Conservation (phyloP, 2,888 invertebrate genomes). For the Peribatodes rhomboidaria region DNA sequence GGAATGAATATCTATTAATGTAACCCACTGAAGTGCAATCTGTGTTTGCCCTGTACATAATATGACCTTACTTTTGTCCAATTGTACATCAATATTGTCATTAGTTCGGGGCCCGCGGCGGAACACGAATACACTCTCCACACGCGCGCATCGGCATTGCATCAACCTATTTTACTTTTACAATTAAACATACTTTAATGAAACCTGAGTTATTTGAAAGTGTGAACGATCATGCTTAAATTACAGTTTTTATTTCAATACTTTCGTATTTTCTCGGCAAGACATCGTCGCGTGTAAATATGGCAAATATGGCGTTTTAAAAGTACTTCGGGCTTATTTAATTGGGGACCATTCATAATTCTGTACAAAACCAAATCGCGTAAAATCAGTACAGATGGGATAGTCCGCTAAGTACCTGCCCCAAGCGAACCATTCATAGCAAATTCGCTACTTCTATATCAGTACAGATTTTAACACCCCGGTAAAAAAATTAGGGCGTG, state of each 20-base stretch:
- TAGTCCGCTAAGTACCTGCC: no score
- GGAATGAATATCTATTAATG: slow-evolving; percentile 78
- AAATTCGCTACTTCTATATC: no score
- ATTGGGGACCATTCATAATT: no score
- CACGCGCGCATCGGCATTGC: slow-evolving; percentile 26
- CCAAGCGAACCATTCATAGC: no score
- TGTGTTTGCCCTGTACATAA: slow-evolving; percentile 81
- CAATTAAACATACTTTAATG: neutral
- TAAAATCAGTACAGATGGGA: no score
- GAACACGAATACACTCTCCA: slow-evolving; percentile 36
- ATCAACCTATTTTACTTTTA: slow-evolving; percentile 12
- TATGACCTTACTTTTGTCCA: slow-evolving; percentile 77
- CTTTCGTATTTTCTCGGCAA: slow-evolving; percentile 2
- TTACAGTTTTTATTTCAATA: neutral
- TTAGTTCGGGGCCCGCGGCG: slow-evolving; percentile 60
- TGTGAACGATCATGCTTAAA: neutral
- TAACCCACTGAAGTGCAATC: slow-evolving; percentile 80
- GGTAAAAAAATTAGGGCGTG: no score
- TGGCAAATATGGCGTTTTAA: slow-evolving; percentile 1
- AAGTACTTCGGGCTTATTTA: no score
- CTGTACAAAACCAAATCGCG: no score
- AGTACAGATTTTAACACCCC: no score
- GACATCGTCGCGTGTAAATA: neutral
- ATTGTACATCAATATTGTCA: slow-evolving; percentile 74
- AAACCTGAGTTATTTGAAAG: neutral